These are phyloP conservation scores for Onychomys torridus DNA, from an alignment of 2,797 vertebrate genomes.

Conservation along the genomic window DNA sequence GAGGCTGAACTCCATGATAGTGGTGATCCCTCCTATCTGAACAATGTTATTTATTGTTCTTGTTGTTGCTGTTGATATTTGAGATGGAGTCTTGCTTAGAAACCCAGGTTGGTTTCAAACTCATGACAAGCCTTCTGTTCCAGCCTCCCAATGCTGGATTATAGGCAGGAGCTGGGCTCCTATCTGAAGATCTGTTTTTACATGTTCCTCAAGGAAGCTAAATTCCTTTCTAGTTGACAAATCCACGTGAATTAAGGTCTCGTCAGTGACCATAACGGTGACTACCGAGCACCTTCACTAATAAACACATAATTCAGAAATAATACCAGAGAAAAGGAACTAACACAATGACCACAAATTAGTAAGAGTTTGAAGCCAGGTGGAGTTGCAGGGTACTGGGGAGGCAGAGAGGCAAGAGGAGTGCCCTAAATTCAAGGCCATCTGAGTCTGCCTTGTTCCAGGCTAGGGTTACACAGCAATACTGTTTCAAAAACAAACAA, in stretches of 20 bases:
- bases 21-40: neutral
- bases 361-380: neutral
- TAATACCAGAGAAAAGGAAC: neutral
- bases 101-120: neutral
- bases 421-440: neutral
- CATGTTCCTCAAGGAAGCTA: neutral
- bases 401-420: neutral
- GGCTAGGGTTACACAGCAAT: neutral
- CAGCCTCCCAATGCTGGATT: neutral
- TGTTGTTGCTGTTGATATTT: neutral
- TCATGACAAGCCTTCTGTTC: neutral
- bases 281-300: neutral
- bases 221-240: constrained; percentile 39
- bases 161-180: neutral
- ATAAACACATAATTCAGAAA: constrained; percentile 3
- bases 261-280: neutral
- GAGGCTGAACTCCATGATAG: neutral
- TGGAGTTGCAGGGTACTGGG: neutral
- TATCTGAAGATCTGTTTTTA: neutral
- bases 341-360: neutral
- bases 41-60: neutral
- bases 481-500: neutral
- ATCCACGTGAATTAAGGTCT: neutral
- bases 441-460: neutral
- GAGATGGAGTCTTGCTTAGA: neutral